phyloP scores from a whole-genome alignment of 2,888 invertebrate species.

The Seira sanloemensis region DNA sequence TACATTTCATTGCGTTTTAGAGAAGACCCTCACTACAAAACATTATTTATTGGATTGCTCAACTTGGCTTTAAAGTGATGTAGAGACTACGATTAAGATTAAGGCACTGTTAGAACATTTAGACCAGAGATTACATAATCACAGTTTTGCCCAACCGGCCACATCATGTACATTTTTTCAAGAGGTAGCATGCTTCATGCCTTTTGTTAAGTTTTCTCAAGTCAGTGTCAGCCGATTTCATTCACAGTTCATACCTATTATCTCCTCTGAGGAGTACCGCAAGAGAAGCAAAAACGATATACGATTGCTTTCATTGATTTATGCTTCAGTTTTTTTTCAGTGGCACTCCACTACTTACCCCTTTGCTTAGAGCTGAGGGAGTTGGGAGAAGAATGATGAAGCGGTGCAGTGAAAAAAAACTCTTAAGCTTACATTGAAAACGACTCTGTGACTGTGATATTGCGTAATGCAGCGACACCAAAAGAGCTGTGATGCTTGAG shows the following conservation, averaged over 20 bases:
- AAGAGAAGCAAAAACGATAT: not conserved
- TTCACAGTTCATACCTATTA: not conserved
- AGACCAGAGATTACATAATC: not conserved
- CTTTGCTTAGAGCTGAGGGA: not conserved
- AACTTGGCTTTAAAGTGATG: not conserved
- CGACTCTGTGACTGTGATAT: too few relatives aligned
- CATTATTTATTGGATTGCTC: not conserved
- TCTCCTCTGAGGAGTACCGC: not conserved
- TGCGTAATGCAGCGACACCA: not conserved
- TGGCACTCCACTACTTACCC: not conserved
- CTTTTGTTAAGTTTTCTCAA: not conserved
- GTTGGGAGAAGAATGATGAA: not conserved
- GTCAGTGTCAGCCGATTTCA: not conserved
- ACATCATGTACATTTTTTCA: not conserved
- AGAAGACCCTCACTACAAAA: conserved; percentile 4
- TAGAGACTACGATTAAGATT: not conserved
- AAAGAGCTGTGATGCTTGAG: not conserved
- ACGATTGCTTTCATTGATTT: not conserved
- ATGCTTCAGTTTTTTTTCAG: not conserved
- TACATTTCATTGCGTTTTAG: too few relatives aligned
- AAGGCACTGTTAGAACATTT: too few relatives aligned
- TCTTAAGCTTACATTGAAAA: too few relatives aligned
- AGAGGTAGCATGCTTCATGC: not conserved
- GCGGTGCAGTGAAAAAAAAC: not conserved
- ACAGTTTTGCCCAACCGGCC: not conserved